Base-by-base conservation (phyloP, 2,888 invertebrate species). In the Halictus ligatus region DNA sequence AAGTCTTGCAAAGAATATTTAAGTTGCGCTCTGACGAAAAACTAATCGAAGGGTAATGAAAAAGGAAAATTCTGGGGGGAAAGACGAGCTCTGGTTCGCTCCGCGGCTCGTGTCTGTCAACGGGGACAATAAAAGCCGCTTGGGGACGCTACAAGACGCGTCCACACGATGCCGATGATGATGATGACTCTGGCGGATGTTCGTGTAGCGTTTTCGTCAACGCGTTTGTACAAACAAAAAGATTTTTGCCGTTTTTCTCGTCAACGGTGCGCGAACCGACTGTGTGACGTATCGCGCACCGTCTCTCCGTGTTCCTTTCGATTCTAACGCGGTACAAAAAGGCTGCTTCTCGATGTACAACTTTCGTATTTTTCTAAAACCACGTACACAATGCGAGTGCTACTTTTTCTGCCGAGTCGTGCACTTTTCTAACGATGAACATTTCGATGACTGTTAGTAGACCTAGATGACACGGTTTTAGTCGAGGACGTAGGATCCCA, bases 101-200 rank as follows among this genome's bases (percentile, higher is more conserved):
- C 79, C 74, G 21, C 40, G 40, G 35, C 21, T 73, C 80, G 82
- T 86, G 84, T 88, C 86, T 81, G 78, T 83, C 80, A 79, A 69
- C 69, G 80, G 82, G 75, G 85, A 89, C 88, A 86, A 89, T 89
- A 86, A 88, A 15, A 64, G 64, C 64, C 43, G 73, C 73, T 75
- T 58, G 69, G 76, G 78, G 75, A 81, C 75, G 73, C 67, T 74
- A 72, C 25, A 60, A 81, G 69, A 80, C 77, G 67, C 72, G 54
- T 15, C 7, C 29, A n/a, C 54, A 10, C n/a, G 54, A 54, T 1
- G 12, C n/a, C 12, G 54, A 58, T n/a, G n/a, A n/a, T 58, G 54
- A 58, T 12, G 58, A 58, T 58, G 12, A n/a, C n/a, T 58, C 58
- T n/a, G 58, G 12, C n/a, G 58, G 58, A 58, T n/a, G 58, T 58